phyloP scores from a whole-genome alignment of 2,888 invertebrate species.

The Pollenia labialis region DNA sequence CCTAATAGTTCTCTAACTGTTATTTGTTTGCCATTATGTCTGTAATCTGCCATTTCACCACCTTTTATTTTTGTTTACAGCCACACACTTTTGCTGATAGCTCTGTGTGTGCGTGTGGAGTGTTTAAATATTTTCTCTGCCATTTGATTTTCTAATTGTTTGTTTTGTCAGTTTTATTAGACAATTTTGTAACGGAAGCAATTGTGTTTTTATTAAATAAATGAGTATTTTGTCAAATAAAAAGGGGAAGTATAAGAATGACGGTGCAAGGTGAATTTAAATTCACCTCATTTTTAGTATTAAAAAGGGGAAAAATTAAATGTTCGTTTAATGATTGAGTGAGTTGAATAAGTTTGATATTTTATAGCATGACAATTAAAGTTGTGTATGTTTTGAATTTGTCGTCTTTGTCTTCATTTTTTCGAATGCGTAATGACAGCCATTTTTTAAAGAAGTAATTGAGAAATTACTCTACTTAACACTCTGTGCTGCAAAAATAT shows the following conservation, averaged over 20 bases:
- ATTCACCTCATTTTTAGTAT: background rate
- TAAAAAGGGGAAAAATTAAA: background rate
- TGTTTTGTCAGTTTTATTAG: slow-evolving; percentile 61
- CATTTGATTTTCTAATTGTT: slow-evolving; percentile 65
- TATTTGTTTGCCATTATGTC: background rate
- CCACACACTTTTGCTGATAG: background rate
- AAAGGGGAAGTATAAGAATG: slow-evolving; percentile 19
- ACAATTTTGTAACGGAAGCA: slow-evolving; percentile 60
- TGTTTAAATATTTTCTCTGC: slow-evolving; percentile 55
- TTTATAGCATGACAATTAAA: slow-evolving; percentile 45
- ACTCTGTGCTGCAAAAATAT: background rate
- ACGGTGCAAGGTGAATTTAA: slow-evolving; percentile 35
- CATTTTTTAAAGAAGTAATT: slow-evolving; percentile 44
- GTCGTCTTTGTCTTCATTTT: background rate
- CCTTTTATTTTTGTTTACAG: background rate
- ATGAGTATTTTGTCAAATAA: background rate
- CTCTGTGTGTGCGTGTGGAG: background rate
- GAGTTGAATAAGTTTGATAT: background rate
- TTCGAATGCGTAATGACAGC: slow-evolving; percentile 46
- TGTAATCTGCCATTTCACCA: background rate
- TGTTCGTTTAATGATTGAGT: background rate
- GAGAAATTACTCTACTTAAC: background rate
- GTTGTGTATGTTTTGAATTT: slow-evolving; percentile 2
- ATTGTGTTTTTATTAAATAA: background rate
- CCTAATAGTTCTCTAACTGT: background rate